Evolutionary conservation across 2,113 vertebrate species (phyloP).

Genomic region (Cyphomyrus discorhynchus): DNA sequence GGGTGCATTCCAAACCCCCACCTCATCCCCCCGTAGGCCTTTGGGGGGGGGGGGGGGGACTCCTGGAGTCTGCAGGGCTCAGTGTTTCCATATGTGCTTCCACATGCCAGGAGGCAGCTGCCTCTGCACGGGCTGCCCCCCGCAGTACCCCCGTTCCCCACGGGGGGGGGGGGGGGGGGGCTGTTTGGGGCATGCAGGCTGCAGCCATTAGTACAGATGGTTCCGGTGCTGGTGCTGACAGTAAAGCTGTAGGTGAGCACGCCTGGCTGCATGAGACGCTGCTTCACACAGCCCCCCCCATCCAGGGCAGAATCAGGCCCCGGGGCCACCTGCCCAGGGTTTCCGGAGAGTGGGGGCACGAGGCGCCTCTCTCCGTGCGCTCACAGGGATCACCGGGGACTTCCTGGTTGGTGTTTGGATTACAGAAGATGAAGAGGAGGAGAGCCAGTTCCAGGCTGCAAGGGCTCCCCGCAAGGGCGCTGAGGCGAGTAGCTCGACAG

Average conservation of each 20-base stretch:
- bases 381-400: neutral
- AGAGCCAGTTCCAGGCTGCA: neutral
- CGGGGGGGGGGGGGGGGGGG: neutral
- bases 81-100: slow-evolving; percentile 20
- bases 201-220: neutral
- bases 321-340: slow-evolving; percentile 51
- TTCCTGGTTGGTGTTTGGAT: neutral
- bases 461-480: neutral
- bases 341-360: slow-evolving; percentile 15
- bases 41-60: slow-evolving; percentile 41
- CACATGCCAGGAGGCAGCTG: slow-evolving; percentile 24
- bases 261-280: slow-evolving; percentile 27
- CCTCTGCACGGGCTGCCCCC: slow-evolving; percentile 46
- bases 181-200: too few species aligned
- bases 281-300: slow-evolving; percentile 42
- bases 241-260: neutral
- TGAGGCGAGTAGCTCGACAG: neutral
- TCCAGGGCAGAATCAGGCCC: slow-evolving; percentile 39
- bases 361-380: neutral
- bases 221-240: neutral
- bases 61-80: slow-evolving; percentile 53
- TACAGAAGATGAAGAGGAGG: neutral
- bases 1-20: slow-evolving; percentile 65
- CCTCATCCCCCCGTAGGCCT: slow-evolving; percentile 47
- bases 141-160: slow-evolving; percentile 15